These are phyloP conservation scores for Baronia brevicornis DNA, from an alignment of 2,888 invertebrate species.

Conservation along the genomic window DNA sequence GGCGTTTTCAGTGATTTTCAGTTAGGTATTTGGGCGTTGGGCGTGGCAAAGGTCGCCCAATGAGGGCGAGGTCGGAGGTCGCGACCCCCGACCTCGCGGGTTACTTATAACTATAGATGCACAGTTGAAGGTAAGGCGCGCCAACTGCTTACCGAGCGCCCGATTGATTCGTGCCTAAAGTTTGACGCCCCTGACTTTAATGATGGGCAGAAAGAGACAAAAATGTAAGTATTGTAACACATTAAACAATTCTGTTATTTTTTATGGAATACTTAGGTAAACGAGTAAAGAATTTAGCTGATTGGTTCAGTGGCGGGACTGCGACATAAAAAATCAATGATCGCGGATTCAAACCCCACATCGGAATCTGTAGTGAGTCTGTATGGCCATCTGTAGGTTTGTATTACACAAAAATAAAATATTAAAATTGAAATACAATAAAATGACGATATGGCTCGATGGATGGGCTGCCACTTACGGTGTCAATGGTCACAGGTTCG, in stretches of 20 bases:
- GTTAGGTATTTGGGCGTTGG: slow-evolving; percentile 42
- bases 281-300: no score
- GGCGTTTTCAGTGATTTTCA: slow-evolving; percentile 30
- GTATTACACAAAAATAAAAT: slow-evolving; percentile 10
- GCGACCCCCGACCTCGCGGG: slow-evolving; percentile 49
- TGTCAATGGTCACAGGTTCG: no score
- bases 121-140: slow-evolving; percentile 20
- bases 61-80: slow-evolving; percentile 71
- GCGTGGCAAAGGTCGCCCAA: slow-evolving; percentile 71
- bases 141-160: slow-evolving; percentile 30
- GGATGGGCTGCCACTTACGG: no score
- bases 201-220: background rate
- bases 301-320: no score
- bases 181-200: slow-evolving; percentile 36
- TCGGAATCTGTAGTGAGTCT: slow-evolving; percentile 10
- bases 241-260: no score
- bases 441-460: no score
- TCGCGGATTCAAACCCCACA: no score
- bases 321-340: no score
- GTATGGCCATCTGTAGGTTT: slow-evolving; percentile 5
- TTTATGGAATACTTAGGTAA: no score
- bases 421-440: slow-evolving; percentile 20
- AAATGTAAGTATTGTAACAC: background rate
- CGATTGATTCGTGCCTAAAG: slow-evolving; percentile 44
- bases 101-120: background rate